Evolutionary conservation across 35 echinoderm and acorn worm species (phyloP).

Genomic region (Apostichopus japonicus): DNA sequence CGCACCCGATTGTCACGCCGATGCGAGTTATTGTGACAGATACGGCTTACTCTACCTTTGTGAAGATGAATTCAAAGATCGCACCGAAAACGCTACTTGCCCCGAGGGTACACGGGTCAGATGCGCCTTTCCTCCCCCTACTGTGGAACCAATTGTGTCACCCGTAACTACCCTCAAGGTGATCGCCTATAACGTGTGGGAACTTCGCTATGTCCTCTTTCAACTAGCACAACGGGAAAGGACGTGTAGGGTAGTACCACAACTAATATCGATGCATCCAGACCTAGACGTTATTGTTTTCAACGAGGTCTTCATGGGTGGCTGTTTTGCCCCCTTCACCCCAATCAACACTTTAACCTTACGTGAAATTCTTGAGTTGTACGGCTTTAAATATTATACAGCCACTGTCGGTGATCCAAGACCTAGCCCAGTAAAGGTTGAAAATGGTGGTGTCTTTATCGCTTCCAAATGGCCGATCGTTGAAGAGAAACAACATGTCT

Average conservation of each 20-base stretch:
- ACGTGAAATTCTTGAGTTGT: slow-evolving; percentile 66
- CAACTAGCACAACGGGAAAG: slow-evolving; percentile 71
- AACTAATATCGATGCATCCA: slow-evolving; percentile 55
- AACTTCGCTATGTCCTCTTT: slow-evolving; percentile 58
- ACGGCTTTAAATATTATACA: slow-evolving; percentile 74
- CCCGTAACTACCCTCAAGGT: slow-evolving; percentile 64
- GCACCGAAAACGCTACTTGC: slow-evolving; percentile 44
- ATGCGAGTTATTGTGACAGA: slow-evolving; percentile 25
- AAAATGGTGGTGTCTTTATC: slow-evolving; percentile 87
- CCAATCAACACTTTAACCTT: slow-evolving; percentile 43
- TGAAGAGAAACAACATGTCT: slow-evolving; percentile 65
- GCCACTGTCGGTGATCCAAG: slow-evolving; percentile 55
- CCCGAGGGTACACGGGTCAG: slow-evolving; percentile 57
- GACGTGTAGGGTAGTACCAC: slow-evolving; percentile 67
- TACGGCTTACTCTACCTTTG: slow-evolving; percentile 69
- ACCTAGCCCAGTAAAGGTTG: slow-evolving; percentile 58
- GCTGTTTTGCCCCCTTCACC: slow-evolving; percentile 58
- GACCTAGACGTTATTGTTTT: slow-evolving; percentile 80
- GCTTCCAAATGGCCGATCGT: slow-evolving; percentile 93
- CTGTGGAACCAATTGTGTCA: slow-evolving; percentile 22
- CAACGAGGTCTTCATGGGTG: slow-evolving; percentile 84
- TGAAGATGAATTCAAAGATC: slow-evolving; percentile 53
- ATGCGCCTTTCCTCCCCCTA: slow-evolving; percentile 58
- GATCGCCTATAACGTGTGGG: slow-evolving; percentile 73
- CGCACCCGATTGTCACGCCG: slow-evolving; percentile 53